Evolutionary conservation across 2,113 vertebrate genomes (phyloP).

Genomic region (Pitta sordida): DNA sequence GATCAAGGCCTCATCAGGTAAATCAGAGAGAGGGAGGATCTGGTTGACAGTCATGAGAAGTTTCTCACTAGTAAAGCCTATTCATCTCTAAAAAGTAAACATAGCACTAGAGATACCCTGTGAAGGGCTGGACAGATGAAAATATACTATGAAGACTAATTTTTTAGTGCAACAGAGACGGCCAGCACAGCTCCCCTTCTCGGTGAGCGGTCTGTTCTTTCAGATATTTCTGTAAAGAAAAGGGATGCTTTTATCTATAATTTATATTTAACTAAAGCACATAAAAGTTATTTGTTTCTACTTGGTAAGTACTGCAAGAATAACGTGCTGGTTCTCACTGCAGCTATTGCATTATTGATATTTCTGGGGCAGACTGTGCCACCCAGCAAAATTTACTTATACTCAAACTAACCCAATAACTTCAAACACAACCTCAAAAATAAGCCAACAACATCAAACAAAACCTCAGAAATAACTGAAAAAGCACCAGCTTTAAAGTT

Average conservation of each 20-base stretch:
- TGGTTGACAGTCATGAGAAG: neutral
- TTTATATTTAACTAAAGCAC: neutral
- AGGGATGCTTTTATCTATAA: neutral
- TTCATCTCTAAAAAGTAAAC: neutral
- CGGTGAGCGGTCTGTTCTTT: neutral
- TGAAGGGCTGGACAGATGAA: neutral
- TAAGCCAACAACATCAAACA: neutral
- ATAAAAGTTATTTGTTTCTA: neutral
- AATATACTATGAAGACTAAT: neutral
- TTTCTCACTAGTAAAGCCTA: neutral
- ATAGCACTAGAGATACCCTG: neutral
- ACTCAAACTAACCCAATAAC: neutral
- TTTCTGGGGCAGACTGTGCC: slow-evolving; percentile 24
- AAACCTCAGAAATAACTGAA: neutral
- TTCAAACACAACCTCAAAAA: slow-evolving; percentile 22
- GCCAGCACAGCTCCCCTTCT: neutral
- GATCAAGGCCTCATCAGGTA: neutral
- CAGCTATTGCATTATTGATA: neutral
- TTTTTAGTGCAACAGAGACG: neutral
- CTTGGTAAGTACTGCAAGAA: neutral
- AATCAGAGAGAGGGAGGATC: neutral
- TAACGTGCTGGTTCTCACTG: neutral
- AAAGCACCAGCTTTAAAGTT: neutral
- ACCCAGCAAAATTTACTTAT: neutral
- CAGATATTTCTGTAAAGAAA: neutral